A percentile compares a stretch with the other conserved stretches of the same genome.
Conservation (phyloP, 2,797 vertebrate species). For the Takifugu ocellatus region DNA sequence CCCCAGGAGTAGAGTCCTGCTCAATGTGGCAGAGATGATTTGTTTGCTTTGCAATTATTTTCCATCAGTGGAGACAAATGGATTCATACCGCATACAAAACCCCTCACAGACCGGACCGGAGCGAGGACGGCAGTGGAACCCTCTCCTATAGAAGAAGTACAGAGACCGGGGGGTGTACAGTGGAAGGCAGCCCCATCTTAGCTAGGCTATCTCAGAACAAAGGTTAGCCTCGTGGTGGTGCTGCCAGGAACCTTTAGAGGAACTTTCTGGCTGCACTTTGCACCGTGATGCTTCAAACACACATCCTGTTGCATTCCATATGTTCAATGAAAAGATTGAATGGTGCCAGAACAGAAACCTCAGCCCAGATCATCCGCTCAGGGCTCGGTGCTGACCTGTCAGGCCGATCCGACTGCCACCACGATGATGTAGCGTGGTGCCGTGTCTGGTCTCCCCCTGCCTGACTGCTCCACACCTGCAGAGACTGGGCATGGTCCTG, state of each 20-base stretch:
- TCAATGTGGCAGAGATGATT: conserved; percentile 90
- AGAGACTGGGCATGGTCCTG: no score
- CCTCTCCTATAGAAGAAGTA: conserved; percentile 37
- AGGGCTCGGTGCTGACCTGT: no score
- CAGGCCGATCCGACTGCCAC: no score
- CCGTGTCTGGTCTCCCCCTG: no score
- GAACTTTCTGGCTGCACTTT: not conserved
- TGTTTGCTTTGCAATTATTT: conserved; percentile 99
- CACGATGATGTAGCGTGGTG: no score
- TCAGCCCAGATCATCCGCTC: no score
- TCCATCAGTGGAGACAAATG: conserved; percentile 95
- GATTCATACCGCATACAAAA: conserved; percentile 86
- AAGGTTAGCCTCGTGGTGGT: not conserved
- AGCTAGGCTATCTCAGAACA: not conserved
- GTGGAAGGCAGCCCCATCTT: conserved; percentile 9
- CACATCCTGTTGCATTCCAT: no score
- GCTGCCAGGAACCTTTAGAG: no score
- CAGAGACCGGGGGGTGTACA: conserved; percentile 21
- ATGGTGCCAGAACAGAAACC: no score
- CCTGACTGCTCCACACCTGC: no score
- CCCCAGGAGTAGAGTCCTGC: conserved; percentile 82
- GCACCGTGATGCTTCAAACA: no score
- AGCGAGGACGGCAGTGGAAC: conserved; percentile 41
- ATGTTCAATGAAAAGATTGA: no score
- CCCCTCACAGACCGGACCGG: conserved; percentile 70